Base-by-base conservation (phyloP, 1,140 invertebrate species). In the Acromyrmex heyeri region DNA sequence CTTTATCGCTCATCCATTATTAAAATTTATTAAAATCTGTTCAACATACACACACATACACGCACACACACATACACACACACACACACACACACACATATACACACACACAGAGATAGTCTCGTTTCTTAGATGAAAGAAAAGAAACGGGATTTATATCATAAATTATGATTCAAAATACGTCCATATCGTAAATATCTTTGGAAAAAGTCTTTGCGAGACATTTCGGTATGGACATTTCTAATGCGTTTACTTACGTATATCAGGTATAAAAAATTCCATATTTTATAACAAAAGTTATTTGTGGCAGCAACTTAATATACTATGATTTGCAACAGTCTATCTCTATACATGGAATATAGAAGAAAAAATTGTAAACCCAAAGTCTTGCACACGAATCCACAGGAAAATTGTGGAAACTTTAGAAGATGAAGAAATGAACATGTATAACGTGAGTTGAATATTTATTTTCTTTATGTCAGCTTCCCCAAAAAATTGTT, bases 381-480 rank as follows among this genome's bases (percentile, higher is more conserved):
- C 44, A 24, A 50, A 16, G 14, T 50, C 12, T 69, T 55, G 48
- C 64, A 21, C 50, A 57, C 53, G 44, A 70, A 53, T 5, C 50
- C 53, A 12, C 0, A 34, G 53, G 18, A 34, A 24, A 24, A 34
- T 57, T 38, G 34, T 59, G 50, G 10, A 81, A 75, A n/a, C n/a
- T 62, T 59, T 48, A 83, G 8, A 83, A 83, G 55, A 83, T 61
- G 14, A 73, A 83, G 44, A 34, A 69, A 55, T 53, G 27, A 18
- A 72, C 16, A 24, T n/a, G 1, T 48, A 24, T n/a, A 6, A 72
- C 44, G 6, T 34, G 16, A 82, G 12, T 61, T 61, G 59, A 83
- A 62, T 73, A 61, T 83, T 50, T 73, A 83, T 83, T 83, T 73
- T 18, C 24, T 24, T 73, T 27, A n/a, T 50, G 14, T 62, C 55